phyloP scores from a whole-genome alignment of 2,113 vertebrate species.

The Balaeniceps rex region DNA sequence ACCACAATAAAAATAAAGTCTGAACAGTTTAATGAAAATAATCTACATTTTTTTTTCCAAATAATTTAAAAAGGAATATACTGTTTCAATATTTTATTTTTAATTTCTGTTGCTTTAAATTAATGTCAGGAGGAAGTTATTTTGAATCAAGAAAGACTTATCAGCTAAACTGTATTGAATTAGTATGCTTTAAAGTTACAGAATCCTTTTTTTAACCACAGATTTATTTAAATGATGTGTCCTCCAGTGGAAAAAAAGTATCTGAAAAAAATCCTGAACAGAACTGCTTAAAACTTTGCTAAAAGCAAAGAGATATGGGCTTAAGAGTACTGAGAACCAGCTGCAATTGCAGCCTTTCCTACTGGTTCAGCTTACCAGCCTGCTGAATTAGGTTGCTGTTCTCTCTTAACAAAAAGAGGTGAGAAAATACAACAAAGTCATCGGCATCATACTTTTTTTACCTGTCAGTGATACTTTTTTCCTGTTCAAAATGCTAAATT shows the following conservation, averaged over 20 bases:
- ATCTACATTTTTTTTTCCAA: background rate
- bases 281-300: background rate
- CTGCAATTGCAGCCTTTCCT: background rate
- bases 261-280: background rate
- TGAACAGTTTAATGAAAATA: background rate
- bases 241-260: background rate
- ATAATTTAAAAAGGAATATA: background rate
- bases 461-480: background rate
- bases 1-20: background rate
- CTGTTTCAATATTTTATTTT: background rate
- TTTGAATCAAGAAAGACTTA: background rate
- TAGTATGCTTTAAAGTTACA: background rate
- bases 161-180: background rate
- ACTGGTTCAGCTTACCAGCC: background rate
- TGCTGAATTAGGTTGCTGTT: background rate
- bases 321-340: background rate
- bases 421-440: background rate
- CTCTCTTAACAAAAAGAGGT: background rate
- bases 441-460: background rate
- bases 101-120: background rate
- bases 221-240: background rate
- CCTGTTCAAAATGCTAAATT: background rate
- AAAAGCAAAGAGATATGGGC: background rate
- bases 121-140: background rate
- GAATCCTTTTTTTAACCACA: background rate